A percentile compares a stretch with the other conserved stretches of the same genome.
These are phyloP conservation scores for Crypturellus tataupa DNA, from an alignment of 2,797 vertebrate species.

Conservation along the genomic window DNA sequence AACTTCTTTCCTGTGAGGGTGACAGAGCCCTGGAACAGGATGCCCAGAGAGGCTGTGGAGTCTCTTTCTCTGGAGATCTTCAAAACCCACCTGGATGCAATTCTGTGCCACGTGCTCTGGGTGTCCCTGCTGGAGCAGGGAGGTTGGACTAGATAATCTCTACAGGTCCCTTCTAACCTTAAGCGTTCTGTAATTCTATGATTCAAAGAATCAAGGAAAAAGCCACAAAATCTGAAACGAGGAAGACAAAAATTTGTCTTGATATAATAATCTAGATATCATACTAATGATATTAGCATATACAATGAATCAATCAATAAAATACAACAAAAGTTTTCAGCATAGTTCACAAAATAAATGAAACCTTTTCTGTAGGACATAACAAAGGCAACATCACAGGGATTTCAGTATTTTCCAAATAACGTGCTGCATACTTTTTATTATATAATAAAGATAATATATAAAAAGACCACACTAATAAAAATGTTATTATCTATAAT, in stretches of 20 bases:
- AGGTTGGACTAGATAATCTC: too few relatives aligned
- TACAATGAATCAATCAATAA: background rate
- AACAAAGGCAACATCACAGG: accelerated
- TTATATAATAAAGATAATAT: background rate
- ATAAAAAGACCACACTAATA: background rate
- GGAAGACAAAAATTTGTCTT: background rate
- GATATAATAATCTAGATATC: background rate
- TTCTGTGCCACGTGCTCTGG: too few relatives aligned
- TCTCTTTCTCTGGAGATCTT: too few relatives aligned
- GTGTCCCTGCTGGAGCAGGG: too few relatives aligned
- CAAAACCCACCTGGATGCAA: too few relatives aligned
- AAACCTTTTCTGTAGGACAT: background rate
- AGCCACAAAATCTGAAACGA: background rate
- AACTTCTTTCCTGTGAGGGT: too few relatives aligned
- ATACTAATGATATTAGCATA: background rate
- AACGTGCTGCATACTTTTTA: background rate
- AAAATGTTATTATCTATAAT: background rate
- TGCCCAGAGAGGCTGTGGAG: too few relatives aligned
- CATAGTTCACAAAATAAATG: background rate
- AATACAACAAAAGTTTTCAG: background rate
- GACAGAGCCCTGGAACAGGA: too few relatives aligned
- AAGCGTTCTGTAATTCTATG: too few relatives aligned
- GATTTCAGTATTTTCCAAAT: background rate
- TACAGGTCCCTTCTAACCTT: too few relatives aligned
- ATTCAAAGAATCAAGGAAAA: slow-evolving; percentile 37